Evolutionary conservation across 2,797 vertebrate genomes (phyloP).

Genomic region (Myotis planiceps): DNA sequence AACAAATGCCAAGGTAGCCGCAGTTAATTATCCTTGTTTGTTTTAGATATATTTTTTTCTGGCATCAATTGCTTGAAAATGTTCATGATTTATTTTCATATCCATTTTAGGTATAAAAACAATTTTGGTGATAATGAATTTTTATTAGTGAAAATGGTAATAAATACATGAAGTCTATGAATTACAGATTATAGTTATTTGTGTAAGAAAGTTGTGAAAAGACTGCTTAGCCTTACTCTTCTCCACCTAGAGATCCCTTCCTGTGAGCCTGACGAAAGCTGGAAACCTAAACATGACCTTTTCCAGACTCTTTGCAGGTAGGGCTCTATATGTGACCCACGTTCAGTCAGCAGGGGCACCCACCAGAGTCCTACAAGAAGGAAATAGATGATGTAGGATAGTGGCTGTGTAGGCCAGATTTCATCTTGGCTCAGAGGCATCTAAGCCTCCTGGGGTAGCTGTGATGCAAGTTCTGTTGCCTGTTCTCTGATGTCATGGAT

Average conservation of each 20-base stretch:
- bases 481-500: not conserved
- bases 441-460: not conserved
- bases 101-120: not conserved
- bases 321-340: not conserved
- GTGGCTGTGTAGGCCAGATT: not conserved
- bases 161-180: not conserved
- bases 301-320: not conserved
- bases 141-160: not conserved
- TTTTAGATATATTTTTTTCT: not conserved
- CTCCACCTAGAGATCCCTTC: not conserved
- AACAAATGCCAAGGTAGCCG: not conserved
- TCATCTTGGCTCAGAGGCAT: not conserved
- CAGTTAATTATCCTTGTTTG: not conserved
- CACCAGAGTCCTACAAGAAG: not conserved
- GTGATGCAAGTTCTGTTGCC: not conserved
- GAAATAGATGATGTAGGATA: not conserved
- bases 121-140: not conserved
- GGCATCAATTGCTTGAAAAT: not conserved
- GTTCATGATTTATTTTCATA: not conserved
- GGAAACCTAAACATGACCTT: not conserved
- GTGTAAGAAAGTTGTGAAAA: not conserved
- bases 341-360: not conserved
- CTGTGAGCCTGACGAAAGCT: not conserved
- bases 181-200: not conserved
- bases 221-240: not conserved